Conservation (phyloP, 2,113 vertebrate species). For the Mugil cephalus region DNA sequence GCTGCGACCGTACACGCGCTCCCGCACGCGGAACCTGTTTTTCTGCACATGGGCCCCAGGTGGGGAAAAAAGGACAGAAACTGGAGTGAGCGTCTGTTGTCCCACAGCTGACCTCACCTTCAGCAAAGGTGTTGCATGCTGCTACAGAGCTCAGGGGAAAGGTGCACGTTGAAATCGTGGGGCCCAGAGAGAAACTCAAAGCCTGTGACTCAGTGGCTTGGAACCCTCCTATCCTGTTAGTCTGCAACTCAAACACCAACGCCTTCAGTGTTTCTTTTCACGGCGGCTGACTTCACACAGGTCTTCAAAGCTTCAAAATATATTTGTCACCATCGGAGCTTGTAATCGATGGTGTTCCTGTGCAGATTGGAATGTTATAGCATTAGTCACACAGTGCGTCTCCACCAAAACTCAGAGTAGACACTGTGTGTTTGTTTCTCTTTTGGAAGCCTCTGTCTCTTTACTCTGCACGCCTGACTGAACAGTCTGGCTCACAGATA, state of each 20-base stretch:
- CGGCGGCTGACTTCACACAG: conserved; percentile 49
- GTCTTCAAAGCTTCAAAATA: conserved; percentile 29
- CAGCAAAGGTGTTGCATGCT: conserved; percentile 1
- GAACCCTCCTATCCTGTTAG: conserved; percentile 28
- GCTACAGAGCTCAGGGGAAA: conserved; percentile 14
- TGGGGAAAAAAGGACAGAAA: conserved; percentile 48
- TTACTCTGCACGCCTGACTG: conserved; percentile 69
- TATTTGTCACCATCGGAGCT: conserved; percentile 37
- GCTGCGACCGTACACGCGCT: conserved; percentile 10
- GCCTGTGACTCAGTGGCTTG: conserved; percentile 67
- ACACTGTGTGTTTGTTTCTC: conserved; percentile 49
- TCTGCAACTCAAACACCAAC: conserved; percentile 41
- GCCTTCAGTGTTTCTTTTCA: conserved; percentile 36
- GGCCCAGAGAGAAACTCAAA: conserved; percentile 26
- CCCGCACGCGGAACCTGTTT: conserved; percentile 48
- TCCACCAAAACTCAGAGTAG: background rate
- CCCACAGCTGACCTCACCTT: conserved; percentile 53
- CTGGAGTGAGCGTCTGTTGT: conserved; percentile 42
- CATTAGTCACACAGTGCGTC: conserved; percentile 48
- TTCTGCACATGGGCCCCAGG: conserved; percentile 56
- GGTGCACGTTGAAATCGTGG: conserved; percentile 1
- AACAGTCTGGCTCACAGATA: conserved; percentile 78
- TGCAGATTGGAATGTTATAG: conserved; percentile 14
- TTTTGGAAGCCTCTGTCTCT: conserved; percentile 61
- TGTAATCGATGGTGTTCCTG: conserved; percentile 32